phyloP scores from a whole-genome alignment of 2,888 invertebrate genomes.

The Mimachlamys varia region DNA sequence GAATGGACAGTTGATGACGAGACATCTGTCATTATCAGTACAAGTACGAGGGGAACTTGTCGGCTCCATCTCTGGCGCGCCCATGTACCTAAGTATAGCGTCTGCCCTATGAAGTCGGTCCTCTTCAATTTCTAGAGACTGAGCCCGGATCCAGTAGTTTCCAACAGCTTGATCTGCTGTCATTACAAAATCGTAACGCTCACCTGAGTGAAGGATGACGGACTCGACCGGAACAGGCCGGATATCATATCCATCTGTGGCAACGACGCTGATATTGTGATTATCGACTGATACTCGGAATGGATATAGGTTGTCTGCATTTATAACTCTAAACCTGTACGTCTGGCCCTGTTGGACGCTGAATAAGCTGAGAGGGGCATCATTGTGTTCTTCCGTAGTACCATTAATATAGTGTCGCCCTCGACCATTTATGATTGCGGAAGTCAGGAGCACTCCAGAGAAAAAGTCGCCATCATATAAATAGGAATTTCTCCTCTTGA shows the following conservation, averaged over 20 bases:
- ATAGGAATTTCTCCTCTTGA: background rate
- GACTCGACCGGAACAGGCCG: slow-evolving; percentile 54
- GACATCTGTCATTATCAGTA: slow-evolving; percentile 46
- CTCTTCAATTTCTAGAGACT: slow-evolving; percentile 48
- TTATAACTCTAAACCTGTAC: slow-evolving; percentile 60
- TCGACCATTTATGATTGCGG: slow-evolving; percentile 69
- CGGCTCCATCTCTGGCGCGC: slow-evolving; percentile 38
- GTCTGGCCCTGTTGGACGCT: slow-evolving; percentile 43
- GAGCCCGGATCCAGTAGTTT: slow-evolving; percentile 62
- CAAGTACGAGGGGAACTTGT: slow-evolving; percentile 41
- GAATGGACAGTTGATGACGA: slow-evolving; percentile 46
- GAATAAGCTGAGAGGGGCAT: slow-evolving; percentile 53
- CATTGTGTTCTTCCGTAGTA: slow-evolving; percentile 43
- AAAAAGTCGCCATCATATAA: slow-evolving; percentile 45
- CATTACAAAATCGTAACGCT: slow-evolving; percentile 61
- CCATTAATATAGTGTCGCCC: slow-evolving; percentile 59
- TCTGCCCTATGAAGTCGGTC: slow-evolving; percentile 36
- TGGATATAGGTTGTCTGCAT: slow-evolving; percentile 55
- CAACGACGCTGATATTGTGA: slow-evolving; percentile 58
- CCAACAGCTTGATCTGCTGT: slow-evolving; percentile 52
- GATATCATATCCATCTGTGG: slow-evolving; percentile 58
- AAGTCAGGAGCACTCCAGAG: slow-evolving; percentile 51
- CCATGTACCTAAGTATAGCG: slow-evolving; percentile 50
- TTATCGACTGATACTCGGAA: slow-evolving; percentile 59
- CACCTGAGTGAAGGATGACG: slow-evolving; percentile 58